Evolutionary conservation across 2,113 vertebrate genomes (phyloP), one percentile per base, ranked within the genome.

Genomic region (Aegithalos caudatus): DNA sequence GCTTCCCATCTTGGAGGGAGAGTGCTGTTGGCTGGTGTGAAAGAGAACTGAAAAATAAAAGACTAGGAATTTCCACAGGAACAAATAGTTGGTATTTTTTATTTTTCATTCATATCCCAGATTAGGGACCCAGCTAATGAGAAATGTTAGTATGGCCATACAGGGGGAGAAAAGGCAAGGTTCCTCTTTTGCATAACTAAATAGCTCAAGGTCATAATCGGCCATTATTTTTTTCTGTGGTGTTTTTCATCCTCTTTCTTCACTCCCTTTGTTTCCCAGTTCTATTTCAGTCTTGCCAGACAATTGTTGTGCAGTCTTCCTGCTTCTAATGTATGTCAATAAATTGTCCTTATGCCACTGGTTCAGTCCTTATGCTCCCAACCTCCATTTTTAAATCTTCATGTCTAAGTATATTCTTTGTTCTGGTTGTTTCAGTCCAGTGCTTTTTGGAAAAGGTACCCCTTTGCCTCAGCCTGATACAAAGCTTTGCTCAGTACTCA

Each of bases 251-350:
- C 42, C 25, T 62, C 47, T 91, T 86, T 66, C 56, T 82, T 95
- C 42, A 23, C 23, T 94, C 42, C 10, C 57, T 95, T 94, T 95
- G 81, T 90, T 96, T 96, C 58, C 47, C 71, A 58, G 45, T 40
- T 50, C 53, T 81, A 20, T 89, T 92, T 86, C 86, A 95, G 76
- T 73, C 78, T 89, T 79, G 60, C 42, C 89, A 88, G 50, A 38
- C 62, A 82, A 90, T 40, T 88, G 92, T 91, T 83, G 50, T 87
- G 62, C 81, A 62, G 66, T 92, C 54, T 72, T 93, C 54, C 27
- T 47, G 50, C 66, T 90, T 94, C 61, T 87, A 74, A 87, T 62
- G 12, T 80, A 73, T 42, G 64, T 85, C 81, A 77, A 14, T 94
- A 80, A 91, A 87, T 82, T 73, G 88, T 84, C 45, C 67, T 76